phyloP scores from a whole-genome alignment of 2,888 invertebrate species.

The Pasiphila rectangulata region DNA sequence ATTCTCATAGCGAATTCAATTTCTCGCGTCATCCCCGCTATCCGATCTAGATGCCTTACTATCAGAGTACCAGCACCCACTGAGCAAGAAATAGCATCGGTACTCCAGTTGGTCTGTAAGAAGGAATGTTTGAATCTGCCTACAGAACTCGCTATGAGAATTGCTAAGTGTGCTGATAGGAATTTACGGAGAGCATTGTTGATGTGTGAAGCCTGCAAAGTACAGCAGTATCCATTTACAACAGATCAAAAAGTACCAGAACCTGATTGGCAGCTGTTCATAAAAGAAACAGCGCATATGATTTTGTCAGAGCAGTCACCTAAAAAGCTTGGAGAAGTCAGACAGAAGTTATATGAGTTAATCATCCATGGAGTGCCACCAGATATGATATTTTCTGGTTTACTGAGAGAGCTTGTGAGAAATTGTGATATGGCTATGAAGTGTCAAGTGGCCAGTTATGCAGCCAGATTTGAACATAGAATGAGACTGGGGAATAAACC shows the following conservation, averaged over 20 bases:
- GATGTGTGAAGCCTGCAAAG: constrained; percentile 96
- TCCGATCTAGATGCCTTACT: constrained; percentile 95
- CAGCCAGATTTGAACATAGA: constrained; percentile 95
- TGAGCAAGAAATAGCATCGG: constrained; percentile 85
- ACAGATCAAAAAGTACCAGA: constrained; percentile 89
- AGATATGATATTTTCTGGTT: constrained; percentile 93
- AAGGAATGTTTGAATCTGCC: constrained; percentile 92
- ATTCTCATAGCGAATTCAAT: constrained; percentile 97
- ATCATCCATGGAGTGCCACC: constrained; percentile 96
- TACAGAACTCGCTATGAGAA: constrained; percentile 85
- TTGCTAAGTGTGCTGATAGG: constrained; percentile 90
- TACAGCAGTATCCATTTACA: constrained; percentile 93
- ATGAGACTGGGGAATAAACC: constrained; percentile 95
- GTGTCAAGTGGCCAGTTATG: constrained; percentile 90
- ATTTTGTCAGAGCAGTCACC: constrained; percentile 94
- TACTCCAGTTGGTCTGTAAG: constrained; percentile 85
- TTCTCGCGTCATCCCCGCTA: constrained; percentile 97
- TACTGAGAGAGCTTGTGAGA: constrained; percentile 90
- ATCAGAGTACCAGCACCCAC: constrained; percentile 95
- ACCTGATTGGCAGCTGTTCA: constrained; percentile 96
- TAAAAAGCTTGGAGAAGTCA: constrained; percentile 89
- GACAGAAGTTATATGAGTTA: constrained; percentile 95
- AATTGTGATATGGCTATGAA: constrained; percentile 96
- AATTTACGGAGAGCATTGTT: constrained; percentile 96
- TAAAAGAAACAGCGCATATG: constrained; percentile 91